phyloP scores from a whole-genome alignment of 2,113 vertebrate genomes.

The Grammomys surdaster region DNA sequence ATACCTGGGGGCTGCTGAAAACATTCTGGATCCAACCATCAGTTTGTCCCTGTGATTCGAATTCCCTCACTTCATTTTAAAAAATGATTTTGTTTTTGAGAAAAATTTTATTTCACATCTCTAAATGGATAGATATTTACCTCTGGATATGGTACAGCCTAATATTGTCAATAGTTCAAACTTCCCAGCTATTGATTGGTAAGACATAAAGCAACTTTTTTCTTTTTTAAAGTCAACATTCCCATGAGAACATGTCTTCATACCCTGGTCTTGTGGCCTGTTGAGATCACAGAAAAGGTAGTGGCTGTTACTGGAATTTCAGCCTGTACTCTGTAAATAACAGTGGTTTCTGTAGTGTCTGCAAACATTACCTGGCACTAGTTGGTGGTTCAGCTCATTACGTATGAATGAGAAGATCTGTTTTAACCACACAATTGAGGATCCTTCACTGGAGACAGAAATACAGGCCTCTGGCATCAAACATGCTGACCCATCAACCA shows the following conservation, averaged over 20 bases:
- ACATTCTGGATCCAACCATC: background rate
- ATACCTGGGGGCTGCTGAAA: background rate
- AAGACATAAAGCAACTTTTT: background rate
- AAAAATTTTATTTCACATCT: background rate
- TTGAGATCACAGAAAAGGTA: background rate
- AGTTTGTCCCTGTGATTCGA: background rate
- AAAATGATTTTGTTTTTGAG: background rate
- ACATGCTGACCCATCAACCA: background rate
- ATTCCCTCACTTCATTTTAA: background rate
- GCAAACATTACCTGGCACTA: background rate
- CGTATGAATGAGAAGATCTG: background rate
- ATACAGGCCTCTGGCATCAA: background rate
- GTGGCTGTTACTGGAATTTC: background rate
- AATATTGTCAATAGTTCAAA: background rate
- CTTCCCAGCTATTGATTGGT: background rate
- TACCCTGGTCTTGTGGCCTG: background rate
- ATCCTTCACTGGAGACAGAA: background rate
- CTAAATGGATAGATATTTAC: background rate
- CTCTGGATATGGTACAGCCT: background rate
- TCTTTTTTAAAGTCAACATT: background rate
- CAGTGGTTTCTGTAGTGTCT: background rate
- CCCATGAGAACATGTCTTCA: background rate
- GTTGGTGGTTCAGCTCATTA: background rate
- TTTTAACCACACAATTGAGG: background rate
- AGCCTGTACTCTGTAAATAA: background rate